Evolutionary conservation across 92 coral and sea anemone genomes (phyloP).

Genomic region (Parazoanthus darwini): DNA sequence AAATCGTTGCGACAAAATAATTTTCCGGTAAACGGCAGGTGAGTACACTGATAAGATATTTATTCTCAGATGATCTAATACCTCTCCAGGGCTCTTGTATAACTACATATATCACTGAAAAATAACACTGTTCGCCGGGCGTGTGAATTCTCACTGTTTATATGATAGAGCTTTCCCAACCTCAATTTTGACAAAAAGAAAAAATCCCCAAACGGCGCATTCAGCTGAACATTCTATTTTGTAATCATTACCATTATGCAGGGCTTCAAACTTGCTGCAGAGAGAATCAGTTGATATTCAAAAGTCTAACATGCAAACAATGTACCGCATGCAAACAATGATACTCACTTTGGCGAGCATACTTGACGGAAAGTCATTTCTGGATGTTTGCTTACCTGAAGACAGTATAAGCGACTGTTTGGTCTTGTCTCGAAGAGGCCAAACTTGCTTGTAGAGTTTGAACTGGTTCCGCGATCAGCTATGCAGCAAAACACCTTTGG

Average conservation of each 20-base stretch:
- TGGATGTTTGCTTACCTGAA: neutral
- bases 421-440: neutral
- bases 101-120: neutral
- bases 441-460: neutral
- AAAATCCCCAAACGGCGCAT: neutral
- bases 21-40: neutral
- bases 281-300: neutral
- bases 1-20: too few relatives aligned
- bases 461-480: neutral
- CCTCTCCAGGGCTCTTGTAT: neutral
- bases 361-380: too few relatives aligned
- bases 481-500: neutral
- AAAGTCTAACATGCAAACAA: neutral
- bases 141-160: neutral
- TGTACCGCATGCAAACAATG: too few relatives aligned
- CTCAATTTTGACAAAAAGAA: neutral
- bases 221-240: too few relatives aligned
- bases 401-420: neutral
- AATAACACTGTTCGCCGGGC: too few relatives aligned
- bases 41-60: too few relatives aligned
- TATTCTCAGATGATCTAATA: neutral
- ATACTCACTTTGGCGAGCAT: too few relatives aligned
- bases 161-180: neutral
- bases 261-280: neutral
- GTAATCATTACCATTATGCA: too few relatives aligned